Evolutionary conservation across 2,888 invertebrate genomes (phyloP), one percentile per base, ranked within the genome.

Genomic region (Clepsis dumicolana): DNA sequence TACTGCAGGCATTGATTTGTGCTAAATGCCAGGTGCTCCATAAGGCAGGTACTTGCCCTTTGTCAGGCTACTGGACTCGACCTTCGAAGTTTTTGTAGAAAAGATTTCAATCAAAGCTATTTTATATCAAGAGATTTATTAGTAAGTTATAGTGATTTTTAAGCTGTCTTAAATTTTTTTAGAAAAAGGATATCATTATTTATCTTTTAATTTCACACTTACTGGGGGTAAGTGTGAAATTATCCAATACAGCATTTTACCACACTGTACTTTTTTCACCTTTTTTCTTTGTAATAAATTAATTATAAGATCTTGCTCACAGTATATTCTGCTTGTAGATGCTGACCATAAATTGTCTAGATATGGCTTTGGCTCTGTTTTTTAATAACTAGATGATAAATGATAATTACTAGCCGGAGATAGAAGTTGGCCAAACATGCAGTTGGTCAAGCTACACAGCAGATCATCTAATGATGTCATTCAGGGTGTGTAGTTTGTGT

Each of bases 1-100:
- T 73, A 72, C 29, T 71, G 61, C n/a, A 69, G 73, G 71, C 67
- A 64, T 68, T 59, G 68, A 59, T 64, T 59, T 41, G 44, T 18
- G 38, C 52, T 64, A 59, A 68, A 68, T 64, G 59, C 38, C 68
- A 68, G 63, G 63, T 52, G 67, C 64, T 29, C 29, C 27, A 52
- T 62, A 67, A 63, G 68, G 52, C 68, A 64, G 7, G 25, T 50
- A 27, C 52, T 53, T 16, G 7, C 63, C 63, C 52, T 68, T 63
- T 29, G 63, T 52, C 14, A 25, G 32, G 1, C 35, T 35, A 21
- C 18, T 27, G 21, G 27, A 18, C n/a, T 5, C 21, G 24, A 62
- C 48, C 56, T 56, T 38, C 16, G 24, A 24, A 53, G 29, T 57
- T 35, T 21, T 54, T 50, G 24, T 54, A 54, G 35, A 38, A 56